phyloP scores from a whole-genome alignment of 2,797 vertebrate species.

The Crocidura indochinensis region DNA sequence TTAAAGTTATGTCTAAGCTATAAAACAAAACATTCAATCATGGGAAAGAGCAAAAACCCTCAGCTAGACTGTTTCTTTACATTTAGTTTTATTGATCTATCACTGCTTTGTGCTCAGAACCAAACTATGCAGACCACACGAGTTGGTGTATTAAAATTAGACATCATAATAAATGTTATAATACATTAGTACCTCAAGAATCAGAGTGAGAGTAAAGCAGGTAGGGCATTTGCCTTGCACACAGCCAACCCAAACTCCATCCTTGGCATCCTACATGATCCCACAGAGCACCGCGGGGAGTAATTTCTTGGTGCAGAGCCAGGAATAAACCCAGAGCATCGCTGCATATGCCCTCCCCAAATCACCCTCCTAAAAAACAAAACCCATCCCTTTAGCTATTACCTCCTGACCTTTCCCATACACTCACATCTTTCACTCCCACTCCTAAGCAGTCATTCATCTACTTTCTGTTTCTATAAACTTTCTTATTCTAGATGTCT shows the following conservation, averaged over 20 bases:
- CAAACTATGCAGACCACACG: neutral
- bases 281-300: too few species aligned
- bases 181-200: constrained; percentile 45
- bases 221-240: too few species aligned
- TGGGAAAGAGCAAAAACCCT: neutral
- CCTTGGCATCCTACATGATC: too few species aligned
- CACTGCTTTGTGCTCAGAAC: neutral
- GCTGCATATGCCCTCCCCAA: too few species aligned
- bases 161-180: constrained; percentile 41
- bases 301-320: too few species aligned
- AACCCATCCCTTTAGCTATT: constrained; percentile 7
- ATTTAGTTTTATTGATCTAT: neutral
- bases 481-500: constrained; percentile 27
- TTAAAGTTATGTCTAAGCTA: constrained; percentile 7
- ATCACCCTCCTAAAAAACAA: too few species aligned
- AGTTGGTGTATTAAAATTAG: constrained; percentile 37
- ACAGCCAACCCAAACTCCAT: too few species aligned
- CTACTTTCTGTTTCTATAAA: constrained; percentile 13
- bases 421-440: neutral
- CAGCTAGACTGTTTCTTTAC: neutral
- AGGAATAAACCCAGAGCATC: too few species aligned
- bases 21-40: constrained; percentile 37
- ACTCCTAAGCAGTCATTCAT: neutral
- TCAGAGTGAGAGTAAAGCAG: neutral
- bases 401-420: neutral